Conservation (phyloP, 2,113 vertebrate species). For the Microcebus murinus region DNA sequence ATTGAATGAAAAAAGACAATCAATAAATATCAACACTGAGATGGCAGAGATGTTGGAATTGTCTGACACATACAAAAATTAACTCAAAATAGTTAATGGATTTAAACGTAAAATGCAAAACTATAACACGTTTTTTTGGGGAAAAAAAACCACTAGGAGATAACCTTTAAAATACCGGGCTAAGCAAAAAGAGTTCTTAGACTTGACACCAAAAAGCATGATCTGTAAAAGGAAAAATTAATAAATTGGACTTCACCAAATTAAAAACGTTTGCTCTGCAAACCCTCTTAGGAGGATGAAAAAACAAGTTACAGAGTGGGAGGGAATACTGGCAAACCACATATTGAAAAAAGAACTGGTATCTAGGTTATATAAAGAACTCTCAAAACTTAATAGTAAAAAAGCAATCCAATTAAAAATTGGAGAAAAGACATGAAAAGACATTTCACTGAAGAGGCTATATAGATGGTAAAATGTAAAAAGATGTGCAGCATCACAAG, state of each 20-base stretch:
- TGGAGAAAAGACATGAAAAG: background rate
- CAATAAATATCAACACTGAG: background rate
- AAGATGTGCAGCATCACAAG: background rate
- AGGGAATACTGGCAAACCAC: background rate
- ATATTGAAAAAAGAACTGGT: background rate
- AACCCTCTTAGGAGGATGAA: background rate
- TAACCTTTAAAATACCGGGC: background rate
- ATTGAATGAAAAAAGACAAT: background rate
- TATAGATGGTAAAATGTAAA: background rate
- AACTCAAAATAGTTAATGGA: background rate
- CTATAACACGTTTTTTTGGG: background rate
- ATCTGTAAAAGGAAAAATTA: background rate
- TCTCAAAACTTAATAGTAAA: background rate
- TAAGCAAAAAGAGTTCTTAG: background rate
- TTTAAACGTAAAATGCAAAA: background rate
- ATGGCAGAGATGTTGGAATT: background rate
- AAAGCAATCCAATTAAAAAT: background rate
- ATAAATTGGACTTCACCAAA: background rate
- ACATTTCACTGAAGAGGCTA: background rate
- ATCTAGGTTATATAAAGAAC: background rate
- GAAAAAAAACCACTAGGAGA: background rate
- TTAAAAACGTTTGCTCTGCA: background rate
- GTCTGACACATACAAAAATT: background rate
- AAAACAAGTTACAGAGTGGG: background rate
- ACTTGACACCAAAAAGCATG: background rate